A percentile compares a stretch with the other conserved stretches of the same genome.
Conservation (phyloP, 2,797 vertebrate species). For the Centropyge bicolor region DNA sequence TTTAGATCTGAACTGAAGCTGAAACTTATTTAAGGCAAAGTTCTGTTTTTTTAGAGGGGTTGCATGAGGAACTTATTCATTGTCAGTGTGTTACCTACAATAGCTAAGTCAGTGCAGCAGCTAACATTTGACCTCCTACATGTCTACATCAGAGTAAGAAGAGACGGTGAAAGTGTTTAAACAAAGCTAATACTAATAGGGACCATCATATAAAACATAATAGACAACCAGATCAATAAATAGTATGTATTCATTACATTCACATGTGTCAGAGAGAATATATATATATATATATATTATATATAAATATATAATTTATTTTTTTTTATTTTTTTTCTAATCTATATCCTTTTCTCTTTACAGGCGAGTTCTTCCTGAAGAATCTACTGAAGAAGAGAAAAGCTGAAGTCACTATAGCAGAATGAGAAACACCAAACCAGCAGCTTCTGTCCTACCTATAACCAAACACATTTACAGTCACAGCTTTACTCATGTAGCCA, state of each 20-base stretch:
- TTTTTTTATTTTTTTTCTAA: no score
- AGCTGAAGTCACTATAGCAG: conserved; percentile 72
- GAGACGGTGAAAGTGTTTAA: background rate
- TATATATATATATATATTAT: no score
- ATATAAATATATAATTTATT: no score
- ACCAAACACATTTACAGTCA: background rate
- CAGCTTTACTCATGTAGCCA: background rate
- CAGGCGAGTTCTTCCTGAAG: conserved; percentile 99
- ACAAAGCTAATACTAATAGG: background rate
- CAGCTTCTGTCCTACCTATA: background rate
- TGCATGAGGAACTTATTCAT: no score
- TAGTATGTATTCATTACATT: background rate
- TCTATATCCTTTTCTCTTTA: background rate
- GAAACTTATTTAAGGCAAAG: no score
- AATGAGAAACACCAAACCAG: conserved; percentile 59
- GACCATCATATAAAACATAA: background rate
- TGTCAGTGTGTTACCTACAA: no score
- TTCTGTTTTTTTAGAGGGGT: no score
- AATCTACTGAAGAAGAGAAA: conserved; percentile 93
- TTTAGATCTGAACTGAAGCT: background rate
- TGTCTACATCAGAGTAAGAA: background rate
- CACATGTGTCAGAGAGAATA: background rate
- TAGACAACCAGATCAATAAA: background rate
- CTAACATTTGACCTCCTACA: background rate
- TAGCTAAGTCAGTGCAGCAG: no score